phyloP scores from a whole-genome alignment of 2,888 invertebrate species.

The Cryptocephalus moraei region DNA sequence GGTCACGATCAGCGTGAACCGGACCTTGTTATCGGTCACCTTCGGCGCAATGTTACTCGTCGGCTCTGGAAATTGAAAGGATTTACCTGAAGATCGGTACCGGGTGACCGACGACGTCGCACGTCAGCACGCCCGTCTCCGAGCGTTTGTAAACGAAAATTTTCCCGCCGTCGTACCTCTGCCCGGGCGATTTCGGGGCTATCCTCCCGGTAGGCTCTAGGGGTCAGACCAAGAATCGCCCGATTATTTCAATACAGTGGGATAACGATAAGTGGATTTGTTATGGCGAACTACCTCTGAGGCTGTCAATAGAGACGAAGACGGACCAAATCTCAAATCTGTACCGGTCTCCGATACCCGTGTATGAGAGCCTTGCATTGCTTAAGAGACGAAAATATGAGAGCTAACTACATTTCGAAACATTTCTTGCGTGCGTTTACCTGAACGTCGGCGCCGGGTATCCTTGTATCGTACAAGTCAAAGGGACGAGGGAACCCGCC shows the following conservation, averaged over 20 bases:
- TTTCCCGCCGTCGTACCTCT: constrained; percentile 42
- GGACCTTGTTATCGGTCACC: constrained; percentile 40
- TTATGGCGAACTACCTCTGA: too few relatives aligned
- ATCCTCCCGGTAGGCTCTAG: constrained; percentile 58
- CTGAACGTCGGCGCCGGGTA: constrained; percentile 56
- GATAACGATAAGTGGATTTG: too few relatives aligned
- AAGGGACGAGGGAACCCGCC: constrained; percentile 28
- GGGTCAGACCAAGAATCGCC: not conserved
- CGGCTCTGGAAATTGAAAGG: constrained; percentile 42
- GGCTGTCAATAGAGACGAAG: too few relatives aligned
- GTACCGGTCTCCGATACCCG: too few relatives aligned
- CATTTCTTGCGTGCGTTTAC: constrained; percentile 29
- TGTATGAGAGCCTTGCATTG: too few relatives aligned
- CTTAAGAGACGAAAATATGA: not conserved
- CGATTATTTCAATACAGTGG: too few relatives aligned
- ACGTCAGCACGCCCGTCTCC: constrained; percentile 46
- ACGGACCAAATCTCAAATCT: too few relatives aligned
- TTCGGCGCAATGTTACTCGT: constrained; percentile 57
- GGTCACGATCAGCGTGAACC: constrained; percentile 42
- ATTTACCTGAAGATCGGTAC: constrained; percentile 56
- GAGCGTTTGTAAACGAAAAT: constrained; percentile 37
- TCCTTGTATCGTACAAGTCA: constrained; percentile 43
- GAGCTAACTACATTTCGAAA: not conserved
- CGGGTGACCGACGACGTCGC: constrained; percentile 61
- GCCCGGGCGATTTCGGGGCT: constrained; percentile 43